Percentiles rank a stretch among this genome's conserved stretches.
Evolutionary conservation across 2,797 vertebrate species (phyloP).

Genomic region (Stomatorhinus walkeri): DNA sequence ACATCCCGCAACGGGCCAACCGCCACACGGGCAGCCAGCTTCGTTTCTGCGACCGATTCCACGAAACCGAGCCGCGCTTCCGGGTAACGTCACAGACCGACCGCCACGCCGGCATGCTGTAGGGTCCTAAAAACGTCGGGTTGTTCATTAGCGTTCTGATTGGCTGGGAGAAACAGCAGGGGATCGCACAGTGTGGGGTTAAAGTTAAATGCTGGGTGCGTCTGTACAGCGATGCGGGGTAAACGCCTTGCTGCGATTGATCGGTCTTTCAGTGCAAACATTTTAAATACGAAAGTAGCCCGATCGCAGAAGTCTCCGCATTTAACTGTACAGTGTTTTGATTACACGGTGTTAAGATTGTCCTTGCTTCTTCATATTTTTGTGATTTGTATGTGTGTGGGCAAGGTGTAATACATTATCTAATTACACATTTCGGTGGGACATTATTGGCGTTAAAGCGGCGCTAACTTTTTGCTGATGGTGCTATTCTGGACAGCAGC

Average conservation of each 20-base stretch:
- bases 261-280: background rate
- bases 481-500: background rate
- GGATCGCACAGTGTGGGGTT: background rate
- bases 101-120: background rate
- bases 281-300: background rate
- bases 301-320: background rate
- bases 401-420: background rate
- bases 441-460: background rate
- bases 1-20: background rate
- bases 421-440: background rate
- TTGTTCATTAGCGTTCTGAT: background rate
- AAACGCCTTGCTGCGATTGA: conserved; percentile 13
- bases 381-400: background rate
- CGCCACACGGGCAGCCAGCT: background rate
- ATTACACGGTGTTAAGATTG: background rate
- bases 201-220: background rate
- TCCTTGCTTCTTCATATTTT: background rate
- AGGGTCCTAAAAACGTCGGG: background rate
- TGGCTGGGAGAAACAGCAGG: background rate
- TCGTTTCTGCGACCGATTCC: background rate
- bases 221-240: background rate
- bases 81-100: background rate
- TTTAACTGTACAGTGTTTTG: background rate
- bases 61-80: conserved; percentile 19
- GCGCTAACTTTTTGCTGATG: background rate